Conservation (phyloP, 2,888 invertebrate species). For the Tetragonula carbonaria region DNA sequence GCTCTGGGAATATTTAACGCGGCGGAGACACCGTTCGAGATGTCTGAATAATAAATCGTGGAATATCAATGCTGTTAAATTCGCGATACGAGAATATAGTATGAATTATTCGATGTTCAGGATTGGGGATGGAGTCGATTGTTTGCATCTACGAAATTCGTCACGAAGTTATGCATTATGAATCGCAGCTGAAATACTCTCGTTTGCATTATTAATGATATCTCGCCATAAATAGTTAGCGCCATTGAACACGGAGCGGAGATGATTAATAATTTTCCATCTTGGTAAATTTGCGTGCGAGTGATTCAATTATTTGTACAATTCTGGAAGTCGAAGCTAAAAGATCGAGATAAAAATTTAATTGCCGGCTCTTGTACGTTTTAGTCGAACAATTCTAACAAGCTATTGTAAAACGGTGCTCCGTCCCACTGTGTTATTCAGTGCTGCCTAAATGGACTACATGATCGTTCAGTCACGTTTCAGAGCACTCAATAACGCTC, state of each 20-base stretch:
- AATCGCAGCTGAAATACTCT: neutral
- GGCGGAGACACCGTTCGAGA: no score
- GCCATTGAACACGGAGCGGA: neutral
- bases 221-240: neutral
- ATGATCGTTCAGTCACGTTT: slow-evolving; percentile 52
- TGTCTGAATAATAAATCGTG: no score
- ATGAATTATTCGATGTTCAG: no score
- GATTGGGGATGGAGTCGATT: no score
- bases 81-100: no score
- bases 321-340: neutral
- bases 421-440: slow-evolving; percentile 29
- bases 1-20: no score
- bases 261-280: neutral
- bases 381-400: neutral
- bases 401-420: neutral
- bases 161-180: neutral
- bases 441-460: slow-evolving; percentile 39
- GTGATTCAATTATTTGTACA: neutral
- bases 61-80: no score
- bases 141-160: neutral
- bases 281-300: neutral
- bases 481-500: slow-evolving; percentile 47
- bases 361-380: neutral
- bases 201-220: neutral
- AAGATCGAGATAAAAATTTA: neutral